Evolutionary conservation across 1,140 invertebrate species (phyloP).

Genomic region (Andrena cerasifolii): DNA sequence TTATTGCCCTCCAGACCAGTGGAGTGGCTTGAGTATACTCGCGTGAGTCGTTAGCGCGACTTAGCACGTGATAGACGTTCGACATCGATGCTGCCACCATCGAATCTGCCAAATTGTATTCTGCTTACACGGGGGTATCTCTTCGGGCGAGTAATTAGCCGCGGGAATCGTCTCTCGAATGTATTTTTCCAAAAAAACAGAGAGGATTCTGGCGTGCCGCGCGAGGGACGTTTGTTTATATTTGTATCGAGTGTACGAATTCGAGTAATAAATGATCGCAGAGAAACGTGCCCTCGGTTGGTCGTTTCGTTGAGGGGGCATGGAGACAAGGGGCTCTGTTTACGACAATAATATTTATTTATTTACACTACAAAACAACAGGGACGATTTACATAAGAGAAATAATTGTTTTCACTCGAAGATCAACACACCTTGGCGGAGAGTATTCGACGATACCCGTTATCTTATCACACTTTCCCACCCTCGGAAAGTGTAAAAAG

Average conservation of each 20-base stretch:
- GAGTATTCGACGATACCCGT: background rate
- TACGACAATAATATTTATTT: slow-evolving; percentile 80
- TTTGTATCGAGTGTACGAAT: slow-evolving; percentile 3
- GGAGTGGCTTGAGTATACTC: background rate
- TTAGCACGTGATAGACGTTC: background rate
- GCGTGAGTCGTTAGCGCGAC: background rate
- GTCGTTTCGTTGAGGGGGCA: background rate
- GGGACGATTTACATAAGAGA: slow-evolving; percentile 70
- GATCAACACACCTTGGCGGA: background rate
- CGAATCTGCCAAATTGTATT: background rate
- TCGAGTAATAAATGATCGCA: background rate
- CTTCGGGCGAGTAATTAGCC: background rate
- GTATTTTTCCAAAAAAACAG: slow-evolving; percentile 42
- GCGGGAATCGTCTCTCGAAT: background rate
- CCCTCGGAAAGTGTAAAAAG: background rate
- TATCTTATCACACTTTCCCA: background rate
- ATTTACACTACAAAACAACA: slow-evolving; percentile 81
- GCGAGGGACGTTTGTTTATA: background rate
- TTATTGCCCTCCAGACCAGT: background rate
- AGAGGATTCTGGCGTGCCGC: no score
- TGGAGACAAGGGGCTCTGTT: slow-evolving; percentile 6
- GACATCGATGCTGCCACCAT: background rate
- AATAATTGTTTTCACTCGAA: slow-evolving; percentile 47
- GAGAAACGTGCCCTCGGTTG: background rate
- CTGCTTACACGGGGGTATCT: background rate